A percentile compares a stretch with the other conserved stretches of the same genome.
Conservation (phyloP, 30 jellyfish, hydroid and myxozoan genomes). For the Pelagia noctiluca region DNA sequence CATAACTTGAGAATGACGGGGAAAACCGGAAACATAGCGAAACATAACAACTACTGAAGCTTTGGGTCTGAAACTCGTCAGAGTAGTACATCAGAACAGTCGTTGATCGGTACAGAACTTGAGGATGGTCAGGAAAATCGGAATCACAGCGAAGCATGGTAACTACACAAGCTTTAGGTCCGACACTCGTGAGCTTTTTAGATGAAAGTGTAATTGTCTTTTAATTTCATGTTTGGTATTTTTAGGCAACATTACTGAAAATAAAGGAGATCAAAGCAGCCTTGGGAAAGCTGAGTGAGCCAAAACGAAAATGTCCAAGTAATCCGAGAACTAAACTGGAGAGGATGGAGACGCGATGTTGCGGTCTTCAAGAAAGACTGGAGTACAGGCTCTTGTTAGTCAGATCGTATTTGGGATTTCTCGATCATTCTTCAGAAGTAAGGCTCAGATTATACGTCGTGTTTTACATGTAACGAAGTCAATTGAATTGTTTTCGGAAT, state of each 20-base stretch:
- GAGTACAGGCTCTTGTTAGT: constrained; percentile 76
- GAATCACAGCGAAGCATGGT: too few species aligned
- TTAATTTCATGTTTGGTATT: neutral
- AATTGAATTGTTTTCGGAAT: too few species aligned
- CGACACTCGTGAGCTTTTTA: neutral
- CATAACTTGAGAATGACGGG: too few species aligned
- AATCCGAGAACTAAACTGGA: constrained; percentile 66
- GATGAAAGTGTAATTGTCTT: neutral
- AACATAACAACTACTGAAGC: too few species aligned
- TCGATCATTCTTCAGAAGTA: constrained; percentile 86
- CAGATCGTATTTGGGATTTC: constrained; percentile 57
- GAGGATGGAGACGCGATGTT: constrained; percentile 71
- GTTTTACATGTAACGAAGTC: too few species aligned
- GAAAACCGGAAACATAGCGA: too few species aligned
- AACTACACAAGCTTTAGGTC: too few species aligned
- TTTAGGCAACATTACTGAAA: constrained; percentile 56
- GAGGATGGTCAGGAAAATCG: too few species aligned
- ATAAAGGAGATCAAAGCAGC: constrained; percentile 47
- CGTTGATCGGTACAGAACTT: too few species aligned
- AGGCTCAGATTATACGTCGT: too few species aligned
- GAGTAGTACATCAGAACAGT: too few species aligned
- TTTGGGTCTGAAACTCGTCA: too few species aligned
- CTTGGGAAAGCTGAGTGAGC: constrained; percentile 58
- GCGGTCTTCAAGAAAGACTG: constrained; percentile 74
- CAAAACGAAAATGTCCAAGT: constrained; percentile 54